Conservation (phyloP, 2,113 vertebrate species). For the Gobio gobio region DNA sequence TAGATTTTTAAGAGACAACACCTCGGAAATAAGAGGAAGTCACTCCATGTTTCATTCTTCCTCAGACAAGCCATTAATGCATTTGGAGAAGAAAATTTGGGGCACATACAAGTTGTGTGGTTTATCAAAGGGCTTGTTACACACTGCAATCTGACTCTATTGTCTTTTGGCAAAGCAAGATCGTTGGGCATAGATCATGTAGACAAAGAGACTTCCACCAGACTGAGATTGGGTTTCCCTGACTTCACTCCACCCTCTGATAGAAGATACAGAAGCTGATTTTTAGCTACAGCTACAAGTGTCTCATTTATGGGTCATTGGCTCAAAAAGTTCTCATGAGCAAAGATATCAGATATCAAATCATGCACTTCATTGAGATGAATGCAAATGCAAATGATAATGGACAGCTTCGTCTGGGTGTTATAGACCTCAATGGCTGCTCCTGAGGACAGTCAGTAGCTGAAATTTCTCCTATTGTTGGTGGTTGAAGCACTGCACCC, state of each 20-base stretch:
- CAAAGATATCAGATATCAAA: not conserved
- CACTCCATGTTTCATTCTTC: constrained; percentile 10
- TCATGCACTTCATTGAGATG: not conserved
- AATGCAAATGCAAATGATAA: not conserved
- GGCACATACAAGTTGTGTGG: constrained; percentile 63
- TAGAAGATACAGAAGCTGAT: not conserved
- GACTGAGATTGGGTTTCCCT: constrained; percentile 46
- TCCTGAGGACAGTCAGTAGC: not conserved
- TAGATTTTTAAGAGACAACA: not conserved
- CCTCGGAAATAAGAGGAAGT: constrained; percentile 29
- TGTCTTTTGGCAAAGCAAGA: constrained; percentile 55
- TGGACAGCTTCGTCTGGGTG: not conserved
- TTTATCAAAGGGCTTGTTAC: constrained; percentile 47
- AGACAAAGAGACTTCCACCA: constrained; percentile 60
- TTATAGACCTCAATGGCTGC: not conserved
- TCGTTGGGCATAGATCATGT: constrained; percentile 45
- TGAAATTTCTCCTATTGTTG: not conserved
- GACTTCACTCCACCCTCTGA: constrained; percentile 8
- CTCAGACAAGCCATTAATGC: constrained; percentile 53
- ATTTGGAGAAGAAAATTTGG: constrained; percentile 42
- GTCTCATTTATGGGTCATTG: not conserved
- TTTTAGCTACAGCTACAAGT: not conserved
- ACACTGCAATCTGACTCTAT: constrained; percentile 57
- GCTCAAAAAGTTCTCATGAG: not conserved
- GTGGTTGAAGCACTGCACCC: constrained; percentile 63